Evolutionary conservation across 2,113 vertebrate species (phyloP).

Genomic region (Podocnemis expansa): DNA sequence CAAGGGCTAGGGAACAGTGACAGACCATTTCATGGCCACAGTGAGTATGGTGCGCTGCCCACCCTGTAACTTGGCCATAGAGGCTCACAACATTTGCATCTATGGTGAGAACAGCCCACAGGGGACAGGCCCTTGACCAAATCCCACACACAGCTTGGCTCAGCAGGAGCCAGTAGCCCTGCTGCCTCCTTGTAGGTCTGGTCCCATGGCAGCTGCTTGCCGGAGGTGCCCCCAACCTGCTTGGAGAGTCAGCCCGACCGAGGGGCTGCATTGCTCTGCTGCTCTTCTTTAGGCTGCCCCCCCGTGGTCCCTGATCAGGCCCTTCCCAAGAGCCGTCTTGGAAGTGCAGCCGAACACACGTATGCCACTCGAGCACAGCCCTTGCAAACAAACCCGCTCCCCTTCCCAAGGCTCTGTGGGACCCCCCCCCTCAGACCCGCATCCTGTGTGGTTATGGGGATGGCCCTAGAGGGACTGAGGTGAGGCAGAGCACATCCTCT

Average conservation of each 20-base stretch:
- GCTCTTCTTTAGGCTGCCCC: neutral
- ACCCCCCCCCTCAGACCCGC: neutral
- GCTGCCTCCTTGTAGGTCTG: neutral
- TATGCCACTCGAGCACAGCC: neutral
- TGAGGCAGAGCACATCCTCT: neutral
- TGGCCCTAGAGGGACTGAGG: neutral
- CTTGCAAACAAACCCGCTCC: neutral
- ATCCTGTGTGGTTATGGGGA: neutral
- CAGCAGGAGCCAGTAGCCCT: neutral
- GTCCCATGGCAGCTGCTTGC: neutral
- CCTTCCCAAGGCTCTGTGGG: neutral
- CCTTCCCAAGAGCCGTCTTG: neutral
- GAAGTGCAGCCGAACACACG: neutral
- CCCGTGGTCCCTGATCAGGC: neutral
- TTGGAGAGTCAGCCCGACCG: neutral
- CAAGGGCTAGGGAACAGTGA: no score
- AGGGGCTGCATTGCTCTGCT: neutral
- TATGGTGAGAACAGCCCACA: no score
- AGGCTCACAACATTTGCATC: fast-evolving
- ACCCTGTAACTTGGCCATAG: no score
- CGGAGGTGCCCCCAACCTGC: neutral
- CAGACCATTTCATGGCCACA: no score
- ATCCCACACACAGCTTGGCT: neutral
- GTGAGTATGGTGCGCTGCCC: no score
- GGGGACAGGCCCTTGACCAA: no score